These are phyloP conservation scores for Resseliella maxima DNA, from an alignment of 2,888 invertebrate species.

Conservation along the genomic window DNA sequence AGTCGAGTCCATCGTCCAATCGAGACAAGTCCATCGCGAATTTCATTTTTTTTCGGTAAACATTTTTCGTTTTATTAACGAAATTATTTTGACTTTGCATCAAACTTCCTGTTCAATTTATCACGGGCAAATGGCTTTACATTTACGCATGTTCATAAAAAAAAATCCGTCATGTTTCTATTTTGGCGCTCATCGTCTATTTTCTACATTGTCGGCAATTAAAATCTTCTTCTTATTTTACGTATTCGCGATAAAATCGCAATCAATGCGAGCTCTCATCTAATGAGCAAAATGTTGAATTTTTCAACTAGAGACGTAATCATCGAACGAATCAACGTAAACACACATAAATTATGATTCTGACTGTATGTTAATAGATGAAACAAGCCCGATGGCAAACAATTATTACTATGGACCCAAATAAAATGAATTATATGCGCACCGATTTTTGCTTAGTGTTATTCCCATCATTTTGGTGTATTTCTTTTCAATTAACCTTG, in stretches of 20 bases:
- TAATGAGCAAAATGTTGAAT: not conserved
- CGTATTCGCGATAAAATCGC: not conserved
- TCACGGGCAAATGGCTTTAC: not conserved
- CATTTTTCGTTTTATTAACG: not conserved
- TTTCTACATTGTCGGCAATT: not conserved
- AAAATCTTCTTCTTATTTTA: not conserved
- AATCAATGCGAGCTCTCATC: not conserved
- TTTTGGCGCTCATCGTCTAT: not conserved
- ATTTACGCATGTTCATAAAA: not conserved
- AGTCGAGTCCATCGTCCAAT: not conserved
- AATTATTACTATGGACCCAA: not conserved
- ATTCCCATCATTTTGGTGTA: not conserved
- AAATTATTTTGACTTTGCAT: not conserved
- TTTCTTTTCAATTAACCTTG: slow-evolving; percentile 52
- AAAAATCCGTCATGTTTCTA: not conserved
- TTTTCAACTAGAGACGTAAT: not conserved
- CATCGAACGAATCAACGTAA: not conserved
- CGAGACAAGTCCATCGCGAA: too few relatives aligned
- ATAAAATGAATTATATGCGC: not conserved
- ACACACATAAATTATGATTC: not conserved
- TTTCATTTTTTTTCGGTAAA: slow-evolving; percentile 7
- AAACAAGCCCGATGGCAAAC: not conserved
- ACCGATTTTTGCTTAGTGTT: not conserved
- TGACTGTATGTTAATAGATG: slow-evolving; percentile 6
- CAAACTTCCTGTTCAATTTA: slow-evolving; percentile 37